Evolutionary conservation across 2,888 invertebrate genomes (phyloP).

Genomic region (Dexiosoma caninum): DNA sequence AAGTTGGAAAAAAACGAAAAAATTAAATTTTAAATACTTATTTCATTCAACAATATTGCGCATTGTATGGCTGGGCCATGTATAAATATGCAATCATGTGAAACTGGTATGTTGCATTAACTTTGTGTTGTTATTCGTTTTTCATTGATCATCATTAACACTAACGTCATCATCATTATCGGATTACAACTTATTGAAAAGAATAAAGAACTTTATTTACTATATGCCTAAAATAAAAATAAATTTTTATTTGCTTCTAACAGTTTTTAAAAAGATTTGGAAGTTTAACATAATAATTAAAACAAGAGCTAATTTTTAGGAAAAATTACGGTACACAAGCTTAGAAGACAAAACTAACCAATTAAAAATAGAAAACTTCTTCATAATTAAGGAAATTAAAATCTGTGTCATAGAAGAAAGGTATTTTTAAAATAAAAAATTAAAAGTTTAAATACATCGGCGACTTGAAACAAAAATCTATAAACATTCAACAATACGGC

Average conservation of each 20-base stretch:
- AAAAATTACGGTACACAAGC: not conserved
- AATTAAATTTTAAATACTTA: slow-evolving; percentile 16
- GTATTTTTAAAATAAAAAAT: no score
- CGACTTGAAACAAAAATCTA: no score
- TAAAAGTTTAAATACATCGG: no score
- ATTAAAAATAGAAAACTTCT: no score
- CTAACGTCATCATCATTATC: slow-evolving; percentile 38
- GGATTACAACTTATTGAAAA: slow-evolving; percentile 25
- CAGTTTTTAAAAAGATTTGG: not conserved
- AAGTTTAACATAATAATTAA: not conserved
- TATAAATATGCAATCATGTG: slow-evolving; percentile 57
- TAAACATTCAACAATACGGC: no score
- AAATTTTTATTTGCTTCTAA: not conserved
- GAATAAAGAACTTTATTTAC: slow-evolving; percentile 32
- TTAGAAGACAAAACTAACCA: not conserved
- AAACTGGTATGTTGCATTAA: slow-evolving; percentile 45
- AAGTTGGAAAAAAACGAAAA: slow-evolving; percentile 9
- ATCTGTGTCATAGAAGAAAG: no score
- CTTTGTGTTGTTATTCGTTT: slow-evolving; percentile 3
- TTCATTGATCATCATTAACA: slow-evolving; percentile 54
- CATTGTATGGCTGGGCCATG: not conserved
- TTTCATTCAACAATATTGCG: slow-evolving; percentile 24
- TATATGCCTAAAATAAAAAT: no score
- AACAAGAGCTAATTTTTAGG: no score
- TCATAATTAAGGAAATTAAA: no score